Conservation (phyloP, 2,113 vertebrate genomes). For the Dermatemys mawii region DNA sequence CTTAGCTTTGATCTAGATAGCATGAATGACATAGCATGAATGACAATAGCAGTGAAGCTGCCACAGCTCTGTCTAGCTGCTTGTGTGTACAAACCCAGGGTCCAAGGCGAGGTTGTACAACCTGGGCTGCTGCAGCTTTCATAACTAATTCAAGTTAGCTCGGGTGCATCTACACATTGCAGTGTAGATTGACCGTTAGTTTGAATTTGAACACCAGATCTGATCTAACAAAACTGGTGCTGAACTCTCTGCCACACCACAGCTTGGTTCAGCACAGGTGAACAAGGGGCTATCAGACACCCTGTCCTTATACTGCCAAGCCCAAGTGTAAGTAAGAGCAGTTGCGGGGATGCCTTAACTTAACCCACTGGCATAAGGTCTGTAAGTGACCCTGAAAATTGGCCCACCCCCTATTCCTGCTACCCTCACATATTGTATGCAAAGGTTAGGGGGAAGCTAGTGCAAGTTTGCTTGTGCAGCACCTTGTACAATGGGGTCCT, state of each 20-base stretch:
- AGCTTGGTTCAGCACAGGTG: not conserved
- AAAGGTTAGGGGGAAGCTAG: not conserved
- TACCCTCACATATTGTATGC: not conserved
- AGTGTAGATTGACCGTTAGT: not conserved
- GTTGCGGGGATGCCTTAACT: not conserved
- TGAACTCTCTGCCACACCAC: not conserved
- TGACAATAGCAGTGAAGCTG: not conserved
- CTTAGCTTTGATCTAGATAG: not conserved
- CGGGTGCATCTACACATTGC: not conserved
- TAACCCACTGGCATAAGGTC: not conserved
- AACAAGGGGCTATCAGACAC: not conserved
- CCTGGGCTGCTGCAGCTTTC: not conserved
- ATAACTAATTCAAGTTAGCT: not conserved
- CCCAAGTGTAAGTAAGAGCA: not conserved
- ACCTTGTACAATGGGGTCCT: not conserved
- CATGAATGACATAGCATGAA: not conserved
- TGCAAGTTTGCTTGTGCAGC: not conserved
- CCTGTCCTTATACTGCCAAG: not conserved
- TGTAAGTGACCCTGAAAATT: not conserved
- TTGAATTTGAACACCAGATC: not conserved
- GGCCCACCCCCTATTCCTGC: not conserved
- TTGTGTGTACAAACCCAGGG: not conserved
- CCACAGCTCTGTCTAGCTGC: rapidly evolving
- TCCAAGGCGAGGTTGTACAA: not conserved
- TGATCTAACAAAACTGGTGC: not conserved